Conservation (phyloP, 1,140 invertebrate species). For the Plodia interpunctella region DNA sequence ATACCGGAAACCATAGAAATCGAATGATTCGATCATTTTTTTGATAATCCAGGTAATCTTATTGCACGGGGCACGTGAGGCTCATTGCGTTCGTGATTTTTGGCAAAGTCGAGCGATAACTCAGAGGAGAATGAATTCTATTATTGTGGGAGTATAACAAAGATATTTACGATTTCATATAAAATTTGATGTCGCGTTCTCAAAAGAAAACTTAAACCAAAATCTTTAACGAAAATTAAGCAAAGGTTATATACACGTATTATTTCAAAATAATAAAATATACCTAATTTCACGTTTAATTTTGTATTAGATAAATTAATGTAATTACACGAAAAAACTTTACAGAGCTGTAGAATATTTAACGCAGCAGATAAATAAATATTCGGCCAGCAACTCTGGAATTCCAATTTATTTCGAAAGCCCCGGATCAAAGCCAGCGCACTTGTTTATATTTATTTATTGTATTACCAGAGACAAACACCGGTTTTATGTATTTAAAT, state of each 20-base stretch:
- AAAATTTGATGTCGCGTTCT: no score
- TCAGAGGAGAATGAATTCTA: background rate
- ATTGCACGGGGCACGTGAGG: conserved; percentile 61
- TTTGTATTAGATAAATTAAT: no score
- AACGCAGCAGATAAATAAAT: background rate
- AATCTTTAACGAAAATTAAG: no score
- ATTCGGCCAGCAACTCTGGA: background rate
- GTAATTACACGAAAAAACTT: no score
- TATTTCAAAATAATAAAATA: no score
- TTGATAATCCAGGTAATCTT: conserved; percentile 46
- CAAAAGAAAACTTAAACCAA: no score
- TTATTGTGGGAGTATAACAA: no score
- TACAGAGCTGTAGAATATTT: background rate
- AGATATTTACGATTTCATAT: no score
- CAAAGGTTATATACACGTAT: no score
- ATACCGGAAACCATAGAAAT: conserved; percentile 60
- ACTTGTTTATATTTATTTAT: conserved; percentile 6
- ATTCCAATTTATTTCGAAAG: conserved; percentile 5
- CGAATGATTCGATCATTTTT: conserved; percentile 45
- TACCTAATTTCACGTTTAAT: no score
- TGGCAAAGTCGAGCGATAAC: conserved; percentile 52
- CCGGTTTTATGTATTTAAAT: conserved; percentile 7
- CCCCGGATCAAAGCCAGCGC: background rate
- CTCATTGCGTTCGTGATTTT: conserved; percentile 61
- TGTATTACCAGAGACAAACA: conserved; percentile 4